Percentiles rank a stretch among this genome's conserved stretches.
Evolutionary conservation across 2,797 vertebrate species (phyloP).

Genomic region (Sebastes oblongus): DNA sequence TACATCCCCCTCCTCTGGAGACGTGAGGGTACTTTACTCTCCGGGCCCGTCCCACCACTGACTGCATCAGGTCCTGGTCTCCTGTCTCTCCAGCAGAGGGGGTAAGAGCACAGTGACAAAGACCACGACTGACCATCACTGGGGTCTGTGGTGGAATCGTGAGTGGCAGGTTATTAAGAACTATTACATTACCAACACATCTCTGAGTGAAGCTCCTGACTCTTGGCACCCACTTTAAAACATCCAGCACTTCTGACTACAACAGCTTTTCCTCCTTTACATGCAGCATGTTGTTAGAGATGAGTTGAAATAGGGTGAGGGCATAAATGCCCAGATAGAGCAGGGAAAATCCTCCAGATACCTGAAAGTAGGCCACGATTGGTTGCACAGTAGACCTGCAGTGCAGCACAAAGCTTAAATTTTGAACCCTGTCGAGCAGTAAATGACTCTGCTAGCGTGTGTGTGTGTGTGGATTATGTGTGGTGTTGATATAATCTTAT

Average conservation of each 20-base stretch:
- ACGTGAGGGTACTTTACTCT: neutral
- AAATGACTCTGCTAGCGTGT: conserved; percentile 42
- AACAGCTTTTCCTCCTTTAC: conserved; percentile 23
- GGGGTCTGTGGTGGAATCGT: conserved; percentile 10
- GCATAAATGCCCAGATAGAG: conserved; percentile 43
- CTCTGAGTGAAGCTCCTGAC: neutral
- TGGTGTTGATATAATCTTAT: conserved; percentile 61
- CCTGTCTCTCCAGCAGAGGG: conserved; percentile 76
- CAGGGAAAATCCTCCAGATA: conserved; percentile 59
- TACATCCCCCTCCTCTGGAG: neutral
- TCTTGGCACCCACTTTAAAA: conserved; percentile 17
- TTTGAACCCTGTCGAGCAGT: conserved; percentile 49
- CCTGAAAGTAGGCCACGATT: conserved; percentile 69
- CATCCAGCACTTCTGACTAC: conserved; percentile 6
- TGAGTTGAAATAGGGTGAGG: conserved; percentile 34
- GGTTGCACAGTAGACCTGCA: conserved; percentile 61
- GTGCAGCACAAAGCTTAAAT: conserved; percentile 53
- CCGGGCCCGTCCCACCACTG: conserved; percentile 17
- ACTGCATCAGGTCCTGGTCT: conserved; percentile 31
- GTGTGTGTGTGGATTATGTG: conserved; percentile 27
- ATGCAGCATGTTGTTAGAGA: conserved; percentile 13
- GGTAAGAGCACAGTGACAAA: conserved; percentile 63
- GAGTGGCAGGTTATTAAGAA: conserved; percentile 45
- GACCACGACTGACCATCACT: conserved; percentile 43
- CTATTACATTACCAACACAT: conserved; percentile 4